Base-by-base conservation (phyloP, 2,888 invertebrate genomes). In the Apocheima hispidaria region DNA sequence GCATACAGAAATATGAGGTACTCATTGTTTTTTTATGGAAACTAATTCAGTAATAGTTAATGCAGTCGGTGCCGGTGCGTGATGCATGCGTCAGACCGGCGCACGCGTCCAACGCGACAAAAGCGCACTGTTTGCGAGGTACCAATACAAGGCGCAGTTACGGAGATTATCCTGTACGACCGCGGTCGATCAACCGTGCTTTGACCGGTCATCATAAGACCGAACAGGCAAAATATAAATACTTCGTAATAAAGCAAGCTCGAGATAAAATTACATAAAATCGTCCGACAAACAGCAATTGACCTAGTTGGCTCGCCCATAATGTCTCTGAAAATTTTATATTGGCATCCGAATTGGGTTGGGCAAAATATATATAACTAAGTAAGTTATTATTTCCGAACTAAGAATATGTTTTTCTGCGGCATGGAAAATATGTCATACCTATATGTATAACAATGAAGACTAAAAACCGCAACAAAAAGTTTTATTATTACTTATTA, bases 41-140 rank as follows among this genome's bases (percentile, higher is more conserved):
- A 38, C 33, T 40, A 51, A 63, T 70, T 61, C 54, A 59, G 65
- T 49, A 54, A 56, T 64, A 63, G 38, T 65, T 23, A 60, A 63
- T 64, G 58, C 60, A 60, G 60, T 55, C 67, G 63, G 65, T 61
- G 56, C 20, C 67, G 61, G 66, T 65, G 60, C 20, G 62, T 67
- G 69, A 52, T 68, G 63, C 51, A 52, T 58, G 68, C 83, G 84
- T 74, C 86, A 82, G 76, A 74, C 77, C 70, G 86, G 83, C 84
- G 87, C 86, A 84, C 61, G 36, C 59, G 65, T n/a, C 65, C 68
- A 65, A 54, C 59, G 71, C 62, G 73, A 90, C 84, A 90, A 89
- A 82, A 81, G 79, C 72, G 73, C 80, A 79, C 87, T 91, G 89
- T 90, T 88, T 82, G 76, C 74, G 66, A 70, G 73, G 75, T 70